phyloP scores from a whole-genome alignment of 2,888 invertebrate species.

The Ametastegia equiseti region DNA sequence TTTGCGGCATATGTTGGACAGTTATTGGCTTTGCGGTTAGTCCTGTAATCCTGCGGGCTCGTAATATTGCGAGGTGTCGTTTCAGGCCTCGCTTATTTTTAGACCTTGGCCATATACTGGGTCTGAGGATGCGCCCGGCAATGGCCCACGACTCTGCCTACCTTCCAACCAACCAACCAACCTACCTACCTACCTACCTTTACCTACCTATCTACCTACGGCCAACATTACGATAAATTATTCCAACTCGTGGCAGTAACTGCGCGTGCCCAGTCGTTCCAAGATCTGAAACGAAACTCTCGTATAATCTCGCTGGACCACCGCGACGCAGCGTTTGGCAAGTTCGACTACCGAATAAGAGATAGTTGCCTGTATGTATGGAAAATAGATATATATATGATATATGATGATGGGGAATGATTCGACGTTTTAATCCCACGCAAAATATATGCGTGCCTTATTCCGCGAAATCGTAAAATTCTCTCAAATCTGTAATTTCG shows the following conservation, averaged over 20 bases:
- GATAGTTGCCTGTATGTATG: neutral
- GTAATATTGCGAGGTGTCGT: conserved; percentile 38
- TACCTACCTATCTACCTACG: no score
- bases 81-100: conserved; percentile 47
- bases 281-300: neutral
- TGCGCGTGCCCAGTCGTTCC: conserved; percentile 40
- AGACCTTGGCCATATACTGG: conserved; percentile 39
- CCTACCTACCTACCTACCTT: no score
- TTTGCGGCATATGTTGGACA: neutral
- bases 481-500: neutral
- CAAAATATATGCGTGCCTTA: neutral
- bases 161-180: no score
- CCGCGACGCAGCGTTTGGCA: no score
- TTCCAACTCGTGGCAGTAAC: conserved; percentile 35
- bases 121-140: conserved; percentile 17
- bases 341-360: neutral
- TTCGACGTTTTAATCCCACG: neutral
- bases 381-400: neutral
- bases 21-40: conserved; percentile 27
- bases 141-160: conserved; percentile 18
- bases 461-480: neutral
- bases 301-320: no score
- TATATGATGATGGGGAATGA: no score
- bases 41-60: conserved; percentile 31
- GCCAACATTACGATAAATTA: conserved; percentile 49